These are phyloP conservation scores for Athrips mouffetella DNA, from an alignment of 2,888 invertebrate species.

Conservation along the genomic window DNA sequence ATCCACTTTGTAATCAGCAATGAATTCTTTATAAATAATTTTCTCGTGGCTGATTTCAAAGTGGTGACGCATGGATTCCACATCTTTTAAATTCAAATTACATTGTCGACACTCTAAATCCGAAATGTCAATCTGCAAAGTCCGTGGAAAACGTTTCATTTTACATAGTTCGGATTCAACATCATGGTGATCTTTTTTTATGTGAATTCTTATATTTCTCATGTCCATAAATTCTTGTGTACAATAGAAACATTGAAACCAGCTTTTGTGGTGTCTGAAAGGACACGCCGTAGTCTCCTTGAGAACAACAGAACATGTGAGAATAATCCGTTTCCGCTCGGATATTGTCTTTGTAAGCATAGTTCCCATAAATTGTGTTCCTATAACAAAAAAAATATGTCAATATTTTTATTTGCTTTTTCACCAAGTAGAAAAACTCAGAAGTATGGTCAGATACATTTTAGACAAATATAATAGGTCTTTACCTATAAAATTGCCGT, in stretches of 20 bases:
- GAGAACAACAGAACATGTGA: constrained; percentile 52
- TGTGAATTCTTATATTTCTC: constrained; percentile 46
- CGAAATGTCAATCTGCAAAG: constrained; percentile 63
- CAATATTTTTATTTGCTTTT: no score
- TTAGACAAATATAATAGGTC: no score
- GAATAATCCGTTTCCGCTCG: constrained; percentile 50
- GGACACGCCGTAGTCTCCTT: constrained; percentile 62
- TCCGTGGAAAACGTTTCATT: constrained; percentile 60
- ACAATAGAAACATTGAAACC: constrained; percentile 70
- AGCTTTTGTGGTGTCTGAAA: constrained; percentile 63
- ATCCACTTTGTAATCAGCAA: constrained; percentile 63
- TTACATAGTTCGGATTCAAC: constrained; percentile 50
- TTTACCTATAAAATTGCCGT: no score
- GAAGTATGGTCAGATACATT: no score
- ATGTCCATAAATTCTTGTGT: constrained; percentile 58
- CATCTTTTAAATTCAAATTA: constrained; percentile 45
- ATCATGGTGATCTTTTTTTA: constrained; percentile 38
- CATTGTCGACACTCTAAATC: constrained; percentile 56
- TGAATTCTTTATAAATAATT: constrained; percentile 58
- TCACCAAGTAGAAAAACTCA: no score
- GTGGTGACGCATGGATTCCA: constrained; percentile 50
- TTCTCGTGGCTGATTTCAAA: constrained; percentile 48
- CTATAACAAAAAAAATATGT: constrained; percentile 42
- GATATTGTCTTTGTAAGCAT: constrained; percentile 42
- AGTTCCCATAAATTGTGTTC: constrained; percentile 19